Evolutionary conservation across 2,888 invertebrate genomes (phyloP).

Genomic region (Dryocosmus kuriphilus): DNA sequence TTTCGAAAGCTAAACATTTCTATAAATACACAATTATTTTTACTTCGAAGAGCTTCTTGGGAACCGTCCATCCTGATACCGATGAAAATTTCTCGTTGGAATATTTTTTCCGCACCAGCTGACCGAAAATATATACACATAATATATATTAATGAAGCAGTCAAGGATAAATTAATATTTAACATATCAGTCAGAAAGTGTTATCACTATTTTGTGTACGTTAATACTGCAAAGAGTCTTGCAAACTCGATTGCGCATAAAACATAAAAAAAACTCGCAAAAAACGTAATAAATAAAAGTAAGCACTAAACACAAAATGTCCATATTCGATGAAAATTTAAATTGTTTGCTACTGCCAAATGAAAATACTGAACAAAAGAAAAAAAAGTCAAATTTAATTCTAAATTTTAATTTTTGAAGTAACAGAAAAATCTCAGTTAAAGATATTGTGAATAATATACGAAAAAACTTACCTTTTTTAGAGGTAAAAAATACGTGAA

Average conservation of each 20-base stretch:
- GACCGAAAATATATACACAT: not conserved
- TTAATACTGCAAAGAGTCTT: too few species aligned
- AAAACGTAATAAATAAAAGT: too few species aligned
- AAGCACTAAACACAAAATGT: too few species aligned
- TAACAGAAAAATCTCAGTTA: not conserved
- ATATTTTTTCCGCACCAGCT: constrained; percentile 10
- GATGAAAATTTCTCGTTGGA: not conserved
- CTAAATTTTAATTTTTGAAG: not conserved
- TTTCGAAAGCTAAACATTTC: not conserved
- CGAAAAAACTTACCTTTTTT: constrained; percentile 8
- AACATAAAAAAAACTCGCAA: too few species aligned
- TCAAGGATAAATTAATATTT: not conserved
- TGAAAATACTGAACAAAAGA: not conserved
- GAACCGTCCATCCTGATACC: constrained; percentile 20
- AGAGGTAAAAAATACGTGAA: not conserved
- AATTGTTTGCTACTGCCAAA: too few species aligned
- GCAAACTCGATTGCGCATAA: too few species aligned
- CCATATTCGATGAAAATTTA: too few species aligned
- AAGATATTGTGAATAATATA: not conserved
- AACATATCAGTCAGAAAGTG: not conserved
- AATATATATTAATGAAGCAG: not conserved
- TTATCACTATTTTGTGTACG: not conserved
- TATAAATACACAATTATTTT: too few species aligned
- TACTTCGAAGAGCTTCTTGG: constrained; percentile 29
- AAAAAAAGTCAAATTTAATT: not conserved